Base-by-base conservation (phyloP, 2,888 invertebrate genomes). In the Eupelmus urozonus region DNA sequence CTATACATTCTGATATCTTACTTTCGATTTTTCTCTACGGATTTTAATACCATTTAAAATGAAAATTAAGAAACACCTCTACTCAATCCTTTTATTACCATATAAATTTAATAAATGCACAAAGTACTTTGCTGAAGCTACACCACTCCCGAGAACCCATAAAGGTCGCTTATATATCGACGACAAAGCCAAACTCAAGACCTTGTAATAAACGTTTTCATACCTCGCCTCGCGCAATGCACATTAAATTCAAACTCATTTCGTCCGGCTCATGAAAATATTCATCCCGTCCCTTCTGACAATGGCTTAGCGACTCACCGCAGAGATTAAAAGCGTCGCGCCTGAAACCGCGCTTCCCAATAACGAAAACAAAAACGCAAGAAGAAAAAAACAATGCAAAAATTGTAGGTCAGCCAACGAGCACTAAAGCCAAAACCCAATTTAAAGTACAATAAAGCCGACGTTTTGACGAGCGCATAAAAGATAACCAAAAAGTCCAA, bases 401-500 rank as follows among this genome's bases (percentile, higher is more conserved):
- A 70, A 65, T 65, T 71, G 25, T 67, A 25, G 53, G 67, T 78
- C 72, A 49, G 27, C 9, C 5, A 60, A 67, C 71, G 57, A 55
- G 5, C 67, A 67, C n/a, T 78, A 78, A 78, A 78, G 57, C 9
- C 49, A 62, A 69, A 78, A 63, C 25, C 62, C 13, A 78, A 78
- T 78, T 73, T 69, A 29, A 69, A 60, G 29, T n/a, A 73, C 69
- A 73, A 69, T 78, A 73, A 73, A 62, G 45, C 45, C 55, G 60
- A 45, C 49, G 34, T 53, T 66, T 65, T 62, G 77, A 77, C 71
- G 71, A 77, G 45, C 45, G 23, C n/a, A 60, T 59, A 70, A 49
- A 70, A 23, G 25, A 55, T 18, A 20, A 11, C 4, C 7, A 29
- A 25, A n/a, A 45, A 40, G 27, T n/a, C n/a, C n/a, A n/a, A n/a